phyloP scores from a whole-genome alignment of 2,113 vertebrate genomes.

The Chinchilla lanigera region DNA sequence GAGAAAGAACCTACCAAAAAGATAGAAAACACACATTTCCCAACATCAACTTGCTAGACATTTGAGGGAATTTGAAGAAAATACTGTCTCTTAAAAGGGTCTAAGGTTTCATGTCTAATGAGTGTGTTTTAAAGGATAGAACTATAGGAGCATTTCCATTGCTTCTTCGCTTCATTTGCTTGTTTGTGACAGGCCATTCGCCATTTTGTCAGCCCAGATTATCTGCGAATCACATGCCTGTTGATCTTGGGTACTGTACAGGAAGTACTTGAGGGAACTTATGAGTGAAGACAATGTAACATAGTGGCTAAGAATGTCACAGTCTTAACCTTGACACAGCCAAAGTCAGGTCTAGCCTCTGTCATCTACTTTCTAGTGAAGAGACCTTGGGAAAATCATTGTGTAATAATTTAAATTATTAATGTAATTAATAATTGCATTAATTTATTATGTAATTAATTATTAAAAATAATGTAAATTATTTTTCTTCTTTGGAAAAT shows the following conservation, averaged over 20 bases:
- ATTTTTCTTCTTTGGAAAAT: too few relatives aligned
- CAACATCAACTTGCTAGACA: background rate
- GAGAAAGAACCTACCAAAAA: background rate
- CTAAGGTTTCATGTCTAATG: background rate
- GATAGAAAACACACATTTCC: conserved; percentile 9
- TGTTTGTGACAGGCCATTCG: background rate
- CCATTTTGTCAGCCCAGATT: background rate
- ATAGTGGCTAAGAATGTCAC: background rate
- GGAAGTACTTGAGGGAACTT: background rate
- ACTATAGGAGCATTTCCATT: background rate
- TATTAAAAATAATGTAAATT: too few relatives aligned
- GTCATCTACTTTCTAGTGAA: background rate
- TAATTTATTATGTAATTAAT: too few relatives aligned
- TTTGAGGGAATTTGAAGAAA: conserved; percentile 31
- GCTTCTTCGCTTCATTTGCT: background rate
- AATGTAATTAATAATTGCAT: too few relatives aligned
- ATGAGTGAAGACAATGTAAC: background rate
- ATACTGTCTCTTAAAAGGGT: background rate
- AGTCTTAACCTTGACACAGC: background rate
- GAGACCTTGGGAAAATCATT: background rate
- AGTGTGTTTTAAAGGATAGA: background rate
- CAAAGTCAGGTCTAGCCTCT: background rate
- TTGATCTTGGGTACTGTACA: background rate
- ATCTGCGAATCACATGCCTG: background rate
- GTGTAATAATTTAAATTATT: too few relatives aligned